Base-by-base conservation (phyloP, 1,140 invertebrate genomes). In the Hesperophylax magnus region DNA sequence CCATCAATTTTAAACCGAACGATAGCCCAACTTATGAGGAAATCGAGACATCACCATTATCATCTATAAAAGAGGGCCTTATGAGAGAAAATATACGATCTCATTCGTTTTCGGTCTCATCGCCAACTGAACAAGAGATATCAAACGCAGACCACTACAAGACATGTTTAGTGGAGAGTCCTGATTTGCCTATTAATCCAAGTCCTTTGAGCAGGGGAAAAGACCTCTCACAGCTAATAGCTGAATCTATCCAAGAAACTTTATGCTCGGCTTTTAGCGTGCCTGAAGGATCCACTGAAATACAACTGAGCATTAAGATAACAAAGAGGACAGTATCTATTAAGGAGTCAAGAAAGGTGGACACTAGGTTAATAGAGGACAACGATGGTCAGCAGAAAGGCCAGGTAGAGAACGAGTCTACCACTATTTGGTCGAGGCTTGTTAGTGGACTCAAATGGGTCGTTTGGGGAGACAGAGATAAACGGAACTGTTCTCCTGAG, bases 271-370 rank as follows among this genome's bases (percentile, higher is more conserved):
- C 87, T 52, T 74, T 90, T 18, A 85, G 81, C 54, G 85, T 83
- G 31, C 87, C 88, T 31, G 88, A 89, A 56, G 87, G 88, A 72
- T 78, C 80, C 83, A 90, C 89, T 7, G 89, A 90, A 81, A 88
- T 91, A 83, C 88, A 91, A 82, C 89, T 91, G 27, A 89, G 90
- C 84, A 90, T 91, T 72, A 85, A 87, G 15, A 88, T 91, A 24
- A 89, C 88, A 3, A 89, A 89, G 80, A 89, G 86, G 79, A 90
- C 87, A 81, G 86, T 90, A 2, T 86, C 83, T 1, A 79, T 84
- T 7, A 84, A 80, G 61, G 83, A 84, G 56, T 77, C 82, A 0
- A 77, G 61, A 14, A 81, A 61, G 22, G 14, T 83, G 22, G 24
- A 20, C 17, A 53, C 18, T 18, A 15, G n/a, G 27, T 22, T 24